Percentiles rank a stretch among this genome's conserved stretches.
Conservation (phyloP, 2,797 vertebrate species). For the Propithecus perrieri region DNA sequence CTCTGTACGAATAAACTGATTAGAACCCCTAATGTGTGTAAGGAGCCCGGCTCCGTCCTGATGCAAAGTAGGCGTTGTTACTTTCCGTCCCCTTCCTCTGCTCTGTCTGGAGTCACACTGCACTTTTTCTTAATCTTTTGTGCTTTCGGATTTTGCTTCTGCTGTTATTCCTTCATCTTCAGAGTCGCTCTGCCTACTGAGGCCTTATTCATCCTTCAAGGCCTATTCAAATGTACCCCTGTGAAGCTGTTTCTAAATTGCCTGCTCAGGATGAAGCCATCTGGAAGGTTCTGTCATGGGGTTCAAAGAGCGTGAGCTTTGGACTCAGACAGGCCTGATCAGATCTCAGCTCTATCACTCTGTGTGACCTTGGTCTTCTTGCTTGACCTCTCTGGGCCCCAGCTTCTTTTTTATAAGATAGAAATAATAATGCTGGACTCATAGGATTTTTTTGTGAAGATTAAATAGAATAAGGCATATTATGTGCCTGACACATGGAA, state of each 20-base stretch:
- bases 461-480: neutral
- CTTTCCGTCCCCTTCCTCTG: neutral
- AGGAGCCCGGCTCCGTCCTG: neutral
- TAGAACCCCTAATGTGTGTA: neutral
- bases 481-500: neutral
- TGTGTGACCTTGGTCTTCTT: neutral
- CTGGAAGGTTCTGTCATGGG: neutral
- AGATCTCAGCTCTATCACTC: neutral
- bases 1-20: neutral
- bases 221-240: neutral
- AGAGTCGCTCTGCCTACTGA: neutral
- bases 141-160: neutral
- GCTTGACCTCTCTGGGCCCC: neutral
- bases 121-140: neutral
- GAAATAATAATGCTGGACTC: neutral
- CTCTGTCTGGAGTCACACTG: neutral
- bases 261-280: neutral
- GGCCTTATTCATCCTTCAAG: neutral
- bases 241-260: neutral
- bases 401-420: neutral
- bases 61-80: neutral
- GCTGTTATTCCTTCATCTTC: neutral
- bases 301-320: neutral
- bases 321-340: neutral
- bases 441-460: neutral